Conservation (phyloP, 2,888 invertebrate genomes). For the Pristionchus entomophagus region DNA sequence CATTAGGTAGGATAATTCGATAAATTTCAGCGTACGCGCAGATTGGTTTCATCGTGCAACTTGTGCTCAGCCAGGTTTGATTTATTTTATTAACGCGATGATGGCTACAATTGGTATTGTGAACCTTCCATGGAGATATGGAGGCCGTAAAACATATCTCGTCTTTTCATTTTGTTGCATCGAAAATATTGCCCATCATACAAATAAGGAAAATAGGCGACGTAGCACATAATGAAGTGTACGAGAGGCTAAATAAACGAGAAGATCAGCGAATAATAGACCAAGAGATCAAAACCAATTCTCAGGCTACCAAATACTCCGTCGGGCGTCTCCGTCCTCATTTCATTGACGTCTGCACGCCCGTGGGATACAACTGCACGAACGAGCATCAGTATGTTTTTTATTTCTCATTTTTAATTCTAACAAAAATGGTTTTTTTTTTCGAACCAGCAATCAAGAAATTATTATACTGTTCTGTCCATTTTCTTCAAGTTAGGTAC, state of each 20-base stretch:
- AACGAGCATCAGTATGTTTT: conserved; percentile 17
- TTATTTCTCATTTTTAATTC: background rate
- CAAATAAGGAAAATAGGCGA: too few species aligned
- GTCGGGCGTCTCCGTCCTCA: conserved; percentile 93
- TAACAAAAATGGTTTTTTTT: too few species aligned
- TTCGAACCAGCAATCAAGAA: background rate
- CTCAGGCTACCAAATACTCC: conserved; percentile 92
- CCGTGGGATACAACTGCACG: conserved; percentile 76
- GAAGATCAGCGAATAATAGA: background rate
- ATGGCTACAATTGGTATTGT: background rate
- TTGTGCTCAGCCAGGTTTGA: conserved; percentile 52
- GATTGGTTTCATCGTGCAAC: conserved; percentile 61
- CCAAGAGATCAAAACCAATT: background rate
- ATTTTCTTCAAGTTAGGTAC: too few species aligned
- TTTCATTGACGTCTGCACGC: conserved; percentile 90
- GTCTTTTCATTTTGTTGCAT: background rate
- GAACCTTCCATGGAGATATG: background rate
- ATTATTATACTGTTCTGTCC: background rate
- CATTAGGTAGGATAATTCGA: background rate
- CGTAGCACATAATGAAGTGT: background rate
- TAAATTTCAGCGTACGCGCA: conserved; percentile 60
- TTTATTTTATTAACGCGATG: background rate
- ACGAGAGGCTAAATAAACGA: background rate
- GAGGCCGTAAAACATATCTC: background rate
- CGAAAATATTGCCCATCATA: too few species aligned